Conservation (phyloP, 2,113 vertebrate genomes). For the Paratilapia polleni region DNA sequence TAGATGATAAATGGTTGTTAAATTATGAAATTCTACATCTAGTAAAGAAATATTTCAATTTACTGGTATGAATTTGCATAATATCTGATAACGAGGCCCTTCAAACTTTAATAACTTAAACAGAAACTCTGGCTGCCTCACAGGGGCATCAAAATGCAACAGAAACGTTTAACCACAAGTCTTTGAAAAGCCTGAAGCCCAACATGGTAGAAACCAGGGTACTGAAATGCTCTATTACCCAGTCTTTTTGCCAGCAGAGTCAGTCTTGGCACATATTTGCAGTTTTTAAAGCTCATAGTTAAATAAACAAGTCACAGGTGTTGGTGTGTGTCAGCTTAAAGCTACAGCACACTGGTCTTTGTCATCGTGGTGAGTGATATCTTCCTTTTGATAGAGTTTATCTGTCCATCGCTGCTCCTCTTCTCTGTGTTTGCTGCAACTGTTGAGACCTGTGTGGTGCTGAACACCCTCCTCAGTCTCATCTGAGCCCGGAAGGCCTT, state of each 20-base stretch:
- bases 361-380: not conserved
- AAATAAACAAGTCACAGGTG: not conserved
- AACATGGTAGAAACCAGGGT: not conserved
- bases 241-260: not conserved
- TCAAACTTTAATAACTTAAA: not conserved
- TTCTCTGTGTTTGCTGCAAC: rapidly evolving
- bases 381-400: not conserved
- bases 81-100: not conserved
- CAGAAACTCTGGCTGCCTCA: not conserved
- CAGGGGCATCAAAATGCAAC: not conserved
- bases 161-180: not conserved
- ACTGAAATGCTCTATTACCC: not conserved
- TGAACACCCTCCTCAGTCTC: not conserved
- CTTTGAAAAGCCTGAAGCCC: not conserved
- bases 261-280: not conserved
- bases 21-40: not conserved
- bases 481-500: slow-evolving; percentile 70
- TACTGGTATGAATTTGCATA: not conserved
- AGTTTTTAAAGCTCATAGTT: not conserved
- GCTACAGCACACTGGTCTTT: not conserved
- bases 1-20: not conserved
- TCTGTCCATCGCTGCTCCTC: not conserved
- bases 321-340: not conserved
- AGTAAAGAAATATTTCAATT: not conserved
- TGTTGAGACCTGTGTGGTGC: rapidly evolving